phyloP scores from a whole-genome alignment of 30 jellyfish, hydroid and myxozoan genomes.

The Clytia hemisphaerica region DNA sequence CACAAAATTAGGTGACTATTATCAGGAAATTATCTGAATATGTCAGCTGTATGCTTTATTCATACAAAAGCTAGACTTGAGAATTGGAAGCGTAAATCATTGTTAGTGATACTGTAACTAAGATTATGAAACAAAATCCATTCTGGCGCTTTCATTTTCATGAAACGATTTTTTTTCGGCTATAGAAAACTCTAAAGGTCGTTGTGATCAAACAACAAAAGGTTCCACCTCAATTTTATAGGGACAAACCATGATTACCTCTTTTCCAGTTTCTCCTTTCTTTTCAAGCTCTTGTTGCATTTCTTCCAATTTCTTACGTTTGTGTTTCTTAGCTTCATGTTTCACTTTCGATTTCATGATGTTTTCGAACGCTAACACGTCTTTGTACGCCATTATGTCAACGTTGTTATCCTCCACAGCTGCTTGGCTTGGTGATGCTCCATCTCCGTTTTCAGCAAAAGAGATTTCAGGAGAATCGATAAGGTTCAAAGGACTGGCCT shows the following conservation, averaged over 20 bases:
- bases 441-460: no score
- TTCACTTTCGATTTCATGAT: conserved; percentile 67
- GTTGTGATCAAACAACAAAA: no score
- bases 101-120: no score
- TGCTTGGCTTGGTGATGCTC: conserved; percentile 45
- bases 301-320: conserved; percentile 38
- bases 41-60: no score
- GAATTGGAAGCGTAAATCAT: no score
- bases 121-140: no score
- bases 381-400: conserved; percentile 57
- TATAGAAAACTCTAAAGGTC: no score
- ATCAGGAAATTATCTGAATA: no score
- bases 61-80: no score
- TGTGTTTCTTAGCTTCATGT: conserved; percentile 64
- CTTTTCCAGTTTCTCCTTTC: not conserved
- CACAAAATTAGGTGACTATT: no score
- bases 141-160: not conserved
- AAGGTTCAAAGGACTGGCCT: conserved; percentile 52
- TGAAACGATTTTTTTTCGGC: no score
- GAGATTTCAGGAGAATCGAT: conserved; percentile 27
- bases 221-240: not conserved
- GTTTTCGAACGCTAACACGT: conserved; percentile 66
- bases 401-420: conserved; percentile 62
- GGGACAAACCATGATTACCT: not conserved
- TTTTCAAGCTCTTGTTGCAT: conserved; percentile 3